Evolutionary conservation across 2,113 vertebrate genomes (phyloP).

Genomic region (Rhadina sibilatrix): DNA sequence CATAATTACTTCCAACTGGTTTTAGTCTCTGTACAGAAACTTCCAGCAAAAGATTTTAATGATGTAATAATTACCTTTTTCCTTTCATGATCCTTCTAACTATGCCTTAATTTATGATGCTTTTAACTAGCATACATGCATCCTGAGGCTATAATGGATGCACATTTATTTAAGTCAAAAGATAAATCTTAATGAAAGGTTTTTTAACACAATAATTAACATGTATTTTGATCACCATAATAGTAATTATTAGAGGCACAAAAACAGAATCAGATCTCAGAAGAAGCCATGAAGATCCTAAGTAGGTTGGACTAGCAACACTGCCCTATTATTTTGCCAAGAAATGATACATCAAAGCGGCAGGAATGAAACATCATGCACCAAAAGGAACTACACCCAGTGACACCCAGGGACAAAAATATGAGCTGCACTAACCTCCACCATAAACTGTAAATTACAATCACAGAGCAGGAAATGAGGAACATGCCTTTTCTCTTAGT

Average conservation of each 20-base stretch:
- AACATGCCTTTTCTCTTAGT: not conserved
- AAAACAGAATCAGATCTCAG: slow-evolving; percentile 42
- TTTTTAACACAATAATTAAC: slow-evolving; percentile 46
- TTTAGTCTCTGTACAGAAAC: slow-evolving; percentile 37
- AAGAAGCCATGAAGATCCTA: slow-evolving; percentile 21
- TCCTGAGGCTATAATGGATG: slow-evolving; percentile 22
- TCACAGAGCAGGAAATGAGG: not conserved
- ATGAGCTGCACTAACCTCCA: not conserved
- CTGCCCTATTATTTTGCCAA: slow-evolving; percentile 44
- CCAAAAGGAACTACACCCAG: slow-evolving; percentile 17
- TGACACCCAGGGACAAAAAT: slow-evolving; percentile 20
- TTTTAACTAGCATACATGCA: slow-evolving; percentile 35
- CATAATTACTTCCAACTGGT: not conserved
- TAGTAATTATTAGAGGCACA: slow-evolving; percentile 41
- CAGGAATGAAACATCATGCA: slow-evolving; percentile 40
- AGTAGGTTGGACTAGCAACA: slow-evolving; percentile 17
- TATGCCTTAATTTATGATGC: slow-evolving; percentile 35
- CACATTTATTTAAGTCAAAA: slow-evolving; percentile 50
- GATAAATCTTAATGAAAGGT: slow-evolving; percentile 58
- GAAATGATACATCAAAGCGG: slow-evolving; percentile 42
- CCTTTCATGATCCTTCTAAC: slow-evolving; percentile 39
- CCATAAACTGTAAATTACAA: not conserved
- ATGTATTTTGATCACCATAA: slow-evolving; percentile 40
- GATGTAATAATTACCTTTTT: slow-evolving; percentile 38
- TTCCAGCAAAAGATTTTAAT: slow-evolving; percentile 34